Base-by-base conservation (phyloP, 2,888 invertebrate species). In the Reticulitermes lucifugus region DNA sequence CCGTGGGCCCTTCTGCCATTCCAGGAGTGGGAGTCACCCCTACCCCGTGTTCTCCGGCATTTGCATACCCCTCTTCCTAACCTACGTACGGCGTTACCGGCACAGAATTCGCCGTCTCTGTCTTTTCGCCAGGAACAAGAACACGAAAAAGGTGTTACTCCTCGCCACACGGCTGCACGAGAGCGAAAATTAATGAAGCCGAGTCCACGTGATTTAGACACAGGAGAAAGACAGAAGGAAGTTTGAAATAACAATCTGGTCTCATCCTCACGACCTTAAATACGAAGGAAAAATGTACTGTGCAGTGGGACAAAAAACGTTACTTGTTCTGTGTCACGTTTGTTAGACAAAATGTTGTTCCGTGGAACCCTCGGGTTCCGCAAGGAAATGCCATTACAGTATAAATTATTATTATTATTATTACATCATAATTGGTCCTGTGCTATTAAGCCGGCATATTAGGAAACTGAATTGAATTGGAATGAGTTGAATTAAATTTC, bases 71-170 rank as follows among this genome's bases (percentile, higher is more conserved):
- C 43, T 51, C 51, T 35, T 77, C 46, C 46, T 46, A 77, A 77
- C 77, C 77, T 77, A 77, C n/a, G 77, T 60, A 60, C 18, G 35
- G 35, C 55, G 46, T 35, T 60, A 84, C 65, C 79, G 43, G 79
- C 77, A 77, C n/a, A 75, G 59, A n/a, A 25, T 80, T 46, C 43
- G 71, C 79, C 73, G 77, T 60, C 83, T 65, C 83, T 82, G 55
- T 80, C 84, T 85, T 60, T 85, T 71, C 59, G 55, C 55, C 70
- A 83, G 70, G 65, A 77, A 71, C 71, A 83, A 79, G 89, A 90
- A 91, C 91, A 91, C 90, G 91, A 91, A 91, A 91, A 91, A 91
- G 91, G 91, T 91, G 91, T 91, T 91, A 90, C 87, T 84, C 51
- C 79, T 70, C 84, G 35, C 79, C 79, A 60, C 60, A 80, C 80